Percentiles rank a stretch among this genome's conserved stretches.
Evolutionary conservation across 2,888 invertebrate species (phyloP).

Genomic region (Sicus ferrugineus): DNA sequence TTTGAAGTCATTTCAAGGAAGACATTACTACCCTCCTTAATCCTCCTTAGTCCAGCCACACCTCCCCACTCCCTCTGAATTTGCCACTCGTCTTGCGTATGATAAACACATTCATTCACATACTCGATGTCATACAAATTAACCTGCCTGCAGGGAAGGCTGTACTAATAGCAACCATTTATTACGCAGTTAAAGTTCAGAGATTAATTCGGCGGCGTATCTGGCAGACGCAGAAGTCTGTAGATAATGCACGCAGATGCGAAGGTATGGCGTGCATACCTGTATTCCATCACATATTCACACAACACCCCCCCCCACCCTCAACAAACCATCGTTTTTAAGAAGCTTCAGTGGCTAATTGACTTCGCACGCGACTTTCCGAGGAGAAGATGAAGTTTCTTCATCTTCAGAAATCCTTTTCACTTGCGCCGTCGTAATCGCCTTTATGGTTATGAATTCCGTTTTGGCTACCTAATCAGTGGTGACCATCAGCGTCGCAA

Average conservation of each 20-base stretch:
- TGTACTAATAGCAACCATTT: conserved; percentile 1
- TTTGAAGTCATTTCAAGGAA: too few species aligned
- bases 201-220: background rate
- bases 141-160: background rate
- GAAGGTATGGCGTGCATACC: too few species aligned
- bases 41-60: too few species aligned
- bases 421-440: background rate
- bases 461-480: conserved; percentile 19
- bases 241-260: too few species aligned
- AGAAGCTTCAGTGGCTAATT: too few species aligned
- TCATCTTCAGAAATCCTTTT: background rate
- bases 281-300: too few species aligned
- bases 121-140: background rate
- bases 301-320: too few species aligned
- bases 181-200: background rate
- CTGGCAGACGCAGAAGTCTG: background rate
- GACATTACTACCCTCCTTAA: too few species aligned
- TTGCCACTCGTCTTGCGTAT: too few species aligned
- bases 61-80: too few species aligned
- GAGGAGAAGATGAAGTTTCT: background rate
- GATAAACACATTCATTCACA: conserved; percentile 4
- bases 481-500: conserved; percentile 1
- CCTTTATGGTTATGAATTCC: background rate
- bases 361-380: conserved; percentile 14
- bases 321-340: too few species aligned